Evolutionary conservation across 1,140 invertebrate genomes (phyloP), one percentile per base, ranked within the genome.

Genomic region (Latrodectus geometricus): DNA sequence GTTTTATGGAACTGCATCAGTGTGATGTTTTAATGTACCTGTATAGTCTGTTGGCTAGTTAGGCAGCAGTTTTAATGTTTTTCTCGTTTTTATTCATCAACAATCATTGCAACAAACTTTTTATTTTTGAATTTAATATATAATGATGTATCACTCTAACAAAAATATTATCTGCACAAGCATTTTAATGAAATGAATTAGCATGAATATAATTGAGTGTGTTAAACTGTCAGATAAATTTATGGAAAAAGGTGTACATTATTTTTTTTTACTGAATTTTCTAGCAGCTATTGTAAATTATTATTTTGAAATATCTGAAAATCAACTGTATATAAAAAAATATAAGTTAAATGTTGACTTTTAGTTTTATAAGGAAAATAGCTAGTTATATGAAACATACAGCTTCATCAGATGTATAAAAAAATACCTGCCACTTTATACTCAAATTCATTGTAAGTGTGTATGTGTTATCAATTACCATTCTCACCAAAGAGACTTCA

Each of bases 1-100:
- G 8, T 48, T 23, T 21, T 73, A 48, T 73, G 15, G 15, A 21
- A 23, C 23, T 21, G 35, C 20, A 48, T 73, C 20, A 48, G 15
- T 35, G 35, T 35, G 35, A 35, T 35, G 48, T 61, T 77, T 70
- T 77, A 54, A 77, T 65, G 75, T 77, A 65, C 75, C 56, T 77
- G 52, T 77, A 77, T 23, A 77, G 75, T 77, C 56, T 77, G 56
- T 77, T 77, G 75, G 75, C 75, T 77, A 21, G 52, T 77, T 77
- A 23, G 50, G 75, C 75, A 77, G 75, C 75, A 77, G 75, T 77
- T 77, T 54, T 77, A 56, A 73, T 49, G 50, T 73, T 73, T 23
- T 73, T 49, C 15, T 73, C 35, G 49, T 73, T 35, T 73, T 69
- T 23, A 69, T 12, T 69, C 12, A 69, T 69, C 20, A 21, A 73